Percentiles rank a stretch among this genome's conserved stretches.
Conservation (phyloP, 2,797 vertebrate species). For the Mycteria americana region DNA sequence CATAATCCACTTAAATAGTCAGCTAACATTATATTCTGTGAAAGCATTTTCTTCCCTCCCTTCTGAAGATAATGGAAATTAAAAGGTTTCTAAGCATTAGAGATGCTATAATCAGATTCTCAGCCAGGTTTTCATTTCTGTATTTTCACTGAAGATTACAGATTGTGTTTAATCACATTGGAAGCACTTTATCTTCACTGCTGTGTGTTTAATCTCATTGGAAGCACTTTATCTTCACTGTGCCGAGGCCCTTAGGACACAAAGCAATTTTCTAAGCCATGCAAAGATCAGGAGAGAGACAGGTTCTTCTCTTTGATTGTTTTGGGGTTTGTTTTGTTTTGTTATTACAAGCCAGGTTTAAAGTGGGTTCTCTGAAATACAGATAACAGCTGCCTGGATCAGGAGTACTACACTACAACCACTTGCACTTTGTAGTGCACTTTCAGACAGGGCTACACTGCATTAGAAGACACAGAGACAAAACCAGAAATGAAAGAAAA, state of each 20-base stretch:
- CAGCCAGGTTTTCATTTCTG: not conserved
- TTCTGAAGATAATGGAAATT: not conserved
- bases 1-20: not conserved
- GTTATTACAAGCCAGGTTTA: not conserved
- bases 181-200: not conserved
- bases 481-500: not conserved
- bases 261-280: not conserved
- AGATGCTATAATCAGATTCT: not conserved
- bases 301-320: not conserved
- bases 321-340: not conserved
- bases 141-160: not conserved
- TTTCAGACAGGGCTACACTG: not conserved
- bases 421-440: not conserved
- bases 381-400: not conserved
- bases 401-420: not conserved
- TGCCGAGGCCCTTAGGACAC: not conserved
- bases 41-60: not conserved
- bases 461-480: not conserved
- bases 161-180: not conserved
- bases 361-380: not conserved
- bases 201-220: not conserved
- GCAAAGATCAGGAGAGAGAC: not conserved
- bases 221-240: not conserved
- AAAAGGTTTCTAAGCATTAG: not conserved
- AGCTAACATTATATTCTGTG: not conserved